These are phyloP conservation scores for Xestobium rufovillosum DNA, from an alignment of 2,888 invertebrate genomes.

Conservation along the genomic window DNA sequence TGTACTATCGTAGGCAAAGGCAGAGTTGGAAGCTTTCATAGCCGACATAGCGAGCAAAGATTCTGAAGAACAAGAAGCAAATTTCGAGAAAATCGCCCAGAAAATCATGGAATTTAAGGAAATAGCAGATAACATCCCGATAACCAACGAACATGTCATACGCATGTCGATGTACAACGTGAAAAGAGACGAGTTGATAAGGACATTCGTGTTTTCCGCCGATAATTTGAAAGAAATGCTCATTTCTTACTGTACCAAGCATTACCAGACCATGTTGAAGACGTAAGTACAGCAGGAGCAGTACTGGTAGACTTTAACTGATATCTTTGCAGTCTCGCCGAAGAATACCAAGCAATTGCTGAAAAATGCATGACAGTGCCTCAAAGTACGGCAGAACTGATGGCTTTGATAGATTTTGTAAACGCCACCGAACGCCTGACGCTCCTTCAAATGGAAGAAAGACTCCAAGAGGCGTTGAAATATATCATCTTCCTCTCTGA, in stretches of 20 bases:
- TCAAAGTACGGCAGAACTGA: slow-evolving; percentile 74
- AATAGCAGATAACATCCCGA: slow-evolving; percentile 55
- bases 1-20: background rate
- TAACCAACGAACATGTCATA: slow-evolving; percentile 55
- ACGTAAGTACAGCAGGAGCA: slow-evolving; percentile 47
- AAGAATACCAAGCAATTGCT: slow-evolving; percentile 75
- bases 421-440: slow-evolving; percentile 64
- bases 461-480: slow-evolving; percentile 55
- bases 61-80: slow-evolving; percentile 35
- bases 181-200: slow-evolving; percentile 70
- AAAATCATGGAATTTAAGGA: slow-evolving; percentile 56
- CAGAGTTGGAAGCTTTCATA: slow-evolving; percentile 5
- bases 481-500: slow-evolving; percentile 81
- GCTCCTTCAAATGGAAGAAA: slow-evolving; percentile 67
- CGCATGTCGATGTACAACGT: slow-evolving; percentile 81
- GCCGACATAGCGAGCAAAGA: background rate
- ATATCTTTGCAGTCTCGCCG: slow-evolving; percentile 57
- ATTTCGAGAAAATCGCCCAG: slow-evolving; percentile 57
- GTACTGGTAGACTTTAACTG: background rate
- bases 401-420: slow-evolving; percentile 73
- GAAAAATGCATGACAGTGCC: slow-evolving; percentile 74
- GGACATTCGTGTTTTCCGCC: slow-evolving; percentile 60
- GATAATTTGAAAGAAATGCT: slow-evolving; percentile 61
- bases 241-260: slow-evolving; percentile 65
- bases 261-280: slow-evolving; percentile 73